These are phyloP conservation scores for Oligia fasciuncula DNA, from an alignment of 2,888 invertebrate genomes.

Conservation along the genomic window DNA sequence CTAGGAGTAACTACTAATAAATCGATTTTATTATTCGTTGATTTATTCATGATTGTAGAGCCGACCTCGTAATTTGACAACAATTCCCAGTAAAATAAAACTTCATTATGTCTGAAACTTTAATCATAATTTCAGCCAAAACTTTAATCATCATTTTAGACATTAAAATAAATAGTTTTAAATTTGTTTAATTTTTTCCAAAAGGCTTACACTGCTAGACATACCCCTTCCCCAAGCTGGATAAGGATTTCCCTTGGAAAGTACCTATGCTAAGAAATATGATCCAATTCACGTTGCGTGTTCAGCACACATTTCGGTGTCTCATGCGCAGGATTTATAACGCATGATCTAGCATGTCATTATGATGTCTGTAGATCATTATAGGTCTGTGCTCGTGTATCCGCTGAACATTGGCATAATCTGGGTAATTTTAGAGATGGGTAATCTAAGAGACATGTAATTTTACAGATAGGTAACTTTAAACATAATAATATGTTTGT, in stretches of 20 bases:
- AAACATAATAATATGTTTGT: constrained; percentile 13
- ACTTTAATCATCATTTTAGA: too few species aligned
- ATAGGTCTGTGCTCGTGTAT: constrained; percentile 21
- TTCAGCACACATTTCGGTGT: constrained; percentile 53
- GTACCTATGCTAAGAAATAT: constrained; percentile 45
- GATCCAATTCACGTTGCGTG: constrained; percentile 55
- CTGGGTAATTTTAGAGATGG: constrained; percentile 12
- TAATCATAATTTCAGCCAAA: too few species aligned
- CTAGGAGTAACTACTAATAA: not conserved
- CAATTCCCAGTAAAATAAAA: not conserved
- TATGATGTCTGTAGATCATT: constrained; percentile 51
- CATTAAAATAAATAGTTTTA: too few species aligned
- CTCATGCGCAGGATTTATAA: constrained; percentile 50
- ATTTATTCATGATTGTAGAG: not conserved
- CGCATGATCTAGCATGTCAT: constrained; percentile 52
- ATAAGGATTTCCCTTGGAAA: not conserved
- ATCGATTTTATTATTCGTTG: not conserved
- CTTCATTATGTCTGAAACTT: not conserved
- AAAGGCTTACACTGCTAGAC: too few species aligned
- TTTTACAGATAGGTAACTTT: not conserved
- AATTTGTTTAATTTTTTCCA: too few species aligned
- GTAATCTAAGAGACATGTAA: constrained; percentile 7
- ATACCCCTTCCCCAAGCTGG: too few species aligned
- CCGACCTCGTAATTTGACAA: not conserved
- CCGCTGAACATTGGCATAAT: constrained; percentile 41